phyloP scores from a whole-genome alignment of 2,797 vertebrate genomes.

The Catharus ustulatus region DNA sequence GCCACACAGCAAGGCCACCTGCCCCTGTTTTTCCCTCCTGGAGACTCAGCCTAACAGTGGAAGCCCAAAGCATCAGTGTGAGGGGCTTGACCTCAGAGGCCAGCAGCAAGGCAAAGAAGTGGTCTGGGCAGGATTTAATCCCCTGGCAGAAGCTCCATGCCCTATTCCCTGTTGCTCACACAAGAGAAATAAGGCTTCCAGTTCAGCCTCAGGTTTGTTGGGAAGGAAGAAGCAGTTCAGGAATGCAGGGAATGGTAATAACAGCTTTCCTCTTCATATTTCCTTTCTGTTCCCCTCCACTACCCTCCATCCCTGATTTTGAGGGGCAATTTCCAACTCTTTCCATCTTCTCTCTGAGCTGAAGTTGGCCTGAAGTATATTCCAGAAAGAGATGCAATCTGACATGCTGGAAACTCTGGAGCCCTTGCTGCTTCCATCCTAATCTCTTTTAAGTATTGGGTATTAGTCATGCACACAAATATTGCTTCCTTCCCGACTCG shows the following conservation, averaged over 20 bases:
- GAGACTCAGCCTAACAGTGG: background rate
- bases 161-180: background rate
- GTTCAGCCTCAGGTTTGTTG: background rate
- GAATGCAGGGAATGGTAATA: background rate
- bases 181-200: background rate
- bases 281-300: background rate
- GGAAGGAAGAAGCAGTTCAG: background rate
- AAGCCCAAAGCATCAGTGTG: background rate
- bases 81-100: background rate
- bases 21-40: background rate
- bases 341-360: background rate
- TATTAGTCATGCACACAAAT: slow-evolving; percentile 38
- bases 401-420: background rate
- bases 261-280: background rate
- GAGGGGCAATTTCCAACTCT: background rate
- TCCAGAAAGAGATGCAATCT: background rate
- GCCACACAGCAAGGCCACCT: background rate
- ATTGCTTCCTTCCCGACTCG: background rate
- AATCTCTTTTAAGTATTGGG: slow-evolving; percentile 15
- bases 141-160: background rate
- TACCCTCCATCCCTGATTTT: background rate
- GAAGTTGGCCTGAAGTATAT: background rate
- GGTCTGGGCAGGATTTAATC: background rate
- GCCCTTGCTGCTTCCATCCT: slow-evolving; percentile 16
- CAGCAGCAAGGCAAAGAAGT: background rate